A percentile compares a stretch with the other conserved stretches of the same genome.
These are phyloP conservation scores for Montipora efflorescens DNA, from an alignment of 64 coral and sea anemone genomes.

Conservation along the genomic window DNA sequence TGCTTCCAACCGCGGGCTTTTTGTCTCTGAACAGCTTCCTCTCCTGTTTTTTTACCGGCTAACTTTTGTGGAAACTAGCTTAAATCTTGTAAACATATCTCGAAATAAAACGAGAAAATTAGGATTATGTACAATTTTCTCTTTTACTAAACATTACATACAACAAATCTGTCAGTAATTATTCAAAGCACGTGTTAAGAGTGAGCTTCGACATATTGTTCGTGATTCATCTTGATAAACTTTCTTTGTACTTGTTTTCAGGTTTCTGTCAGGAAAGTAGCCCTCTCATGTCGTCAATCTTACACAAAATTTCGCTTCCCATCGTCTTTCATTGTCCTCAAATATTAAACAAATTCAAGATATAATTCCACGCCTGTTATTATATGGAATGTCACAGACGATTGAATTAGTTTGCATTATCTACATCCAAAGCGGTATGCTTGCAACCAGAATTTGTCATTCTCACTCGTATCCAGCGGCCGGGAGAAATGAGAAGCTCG, in stretches of 20 bases:
- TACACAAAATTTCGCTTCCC: neutral
- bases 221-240: neutral
- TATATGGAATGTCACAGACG: neutral
- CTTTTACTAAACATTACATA: no score
- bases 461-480: neutral
- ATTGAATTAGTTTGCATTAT: neutral
- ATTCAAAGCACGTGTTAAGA: neutral
- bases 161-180: neutral
- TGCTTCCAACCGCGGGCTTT: no score
- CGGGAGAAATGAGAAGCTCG: conserved; percentile 21
- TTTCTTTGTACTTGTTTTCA: neutral
- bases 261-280: neutral
- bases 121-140: neutral
- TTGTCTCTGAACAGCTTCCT: no score
- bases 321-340: neutral
- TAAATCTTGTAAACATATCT: neutral
- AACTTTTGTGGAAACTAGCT: no score
- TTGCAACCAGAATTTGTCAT: neutral
- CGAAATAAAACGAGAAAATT: neutral
- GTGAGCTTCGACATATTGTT: neutral
- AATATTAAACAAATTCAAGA: neutral
- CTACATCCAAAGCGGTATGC: conserved; percentile 8
- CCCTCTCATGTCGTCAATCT: neutral
- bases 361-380: neutral
- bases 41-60: no score